Base-by-base conservation (phyloP, 2,888 invertebrate species). In the Phyto melanocephala region DNA sequence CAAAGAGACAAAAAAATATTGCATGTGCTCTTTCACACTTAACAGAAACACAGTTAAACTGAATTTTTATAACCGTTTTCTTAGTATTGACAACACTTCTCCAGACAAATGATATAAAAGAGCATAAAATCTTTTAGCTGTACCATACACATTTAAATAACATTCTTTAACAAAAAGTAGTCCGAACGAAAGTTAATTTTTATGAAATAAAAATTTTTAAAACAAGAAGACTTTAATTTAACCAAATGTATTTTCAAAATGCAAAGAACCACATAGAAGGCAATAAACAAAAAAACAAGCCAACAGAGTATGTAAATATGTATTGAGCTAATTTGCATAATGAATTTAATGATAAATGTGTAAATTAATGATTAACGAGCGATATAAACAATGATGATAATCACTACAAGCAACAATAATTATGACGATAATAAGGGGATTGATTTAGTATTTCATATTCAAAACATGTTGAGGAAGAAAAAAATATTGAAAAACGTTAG, bases 291-390 rank as follows among this genome's bases (percentile, higher is more conserved):
- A 10, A 7, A 35, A 40, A 62, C 28, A 24, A 52, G 54, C 54
- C n/a, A 45, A n/a, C n/a, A n/a, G n/a, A n/a, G n/a, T n/a, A n/a
- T n/a, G n/a, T n/a, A n/a, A n/a, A n/a, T n/a, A n/a, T n/a, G n/a
- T n/a, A n/a, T n/a, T 13, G 40, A 65, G 52, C 40, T 24, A 75
- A 75, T 75, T 67, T 58, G 28, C 37, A 67, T 67, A 67, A 17
- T 37, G 4, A 67, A 28, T 50, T 65, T 24, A 42, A 68, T 42
- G 40, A 28, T 17, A 60, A 67, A 54, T 33, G 42, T 40, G 22
- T 22, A 54, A 76, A 67, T 54, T 35, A 76, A 67, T 58, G 40
- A 58, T 58, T 47, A 67, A 58, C 58, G 35, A 17, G n/a, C n/a
- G n/a, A n/a, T n/a, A n/a, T 75, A 58, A 76, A 15, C 15, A 13